Conservation (phyloP, 2,888 invertebrate species). For the Chrysodeixis includens region DNA sequence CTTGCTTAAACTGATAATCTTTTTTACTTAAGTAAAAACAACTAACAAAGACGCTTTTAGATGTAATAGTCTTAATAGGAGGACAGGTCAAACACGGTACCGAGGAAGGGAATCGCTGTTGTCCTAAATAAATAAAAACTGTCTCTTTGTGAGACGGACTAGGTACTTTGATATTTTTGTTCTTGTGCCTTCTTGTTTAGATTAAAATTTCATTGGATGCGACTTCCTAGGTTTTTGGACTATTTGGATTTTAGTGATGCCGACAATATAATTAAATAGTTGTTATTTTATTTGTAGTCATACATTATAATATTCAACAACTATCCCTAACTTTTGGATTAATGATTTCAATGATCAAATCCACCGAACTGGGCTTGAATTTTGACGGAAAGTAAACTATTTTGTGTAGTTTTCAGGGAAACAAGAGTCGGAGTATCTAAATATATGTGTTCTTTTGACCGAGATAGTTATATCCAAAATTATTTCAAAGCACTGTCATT, state of each 20-base stretch:
- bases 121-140: constrained; percentile 45
- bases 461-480: too few species aligned
- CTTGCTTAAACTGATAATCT: constrained; percentile 17
- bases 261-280: too few species aligned
- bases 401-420: too few species aligned
- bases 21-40: constrained; percentile 20
- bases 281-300: too few species aligned
- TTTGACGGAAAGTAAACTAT: too few species aligned
- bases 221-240: neutral
- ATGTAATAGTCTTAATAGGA: constrained; percentile 38
- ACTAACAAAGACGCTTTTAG: constrained; percentile 13
- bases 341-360: too few species aligned
- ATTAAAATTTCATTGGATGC: constrained; percentile 15
- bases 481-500: neutral
- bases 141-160: constrained; percentile 17
- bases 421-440: too few species aligned
- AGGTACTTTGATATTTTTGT: constrained; percentile 29
- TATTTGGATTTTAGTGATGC: neutral
- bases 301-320: too few species aligned
- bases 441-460: neutral
- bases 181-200: constrained; percentile 10
- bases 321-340: too few species aligned
- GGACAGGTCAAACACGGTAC: constrained; percentile 27
- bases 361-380: too few species aligned
- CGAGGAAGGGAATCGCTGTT: constrained; percentile 29